Evolutionary conservation across 2,113 vertebrate species (phyloP).

Genomic region (Semicossyphus pulcher): DNA sequence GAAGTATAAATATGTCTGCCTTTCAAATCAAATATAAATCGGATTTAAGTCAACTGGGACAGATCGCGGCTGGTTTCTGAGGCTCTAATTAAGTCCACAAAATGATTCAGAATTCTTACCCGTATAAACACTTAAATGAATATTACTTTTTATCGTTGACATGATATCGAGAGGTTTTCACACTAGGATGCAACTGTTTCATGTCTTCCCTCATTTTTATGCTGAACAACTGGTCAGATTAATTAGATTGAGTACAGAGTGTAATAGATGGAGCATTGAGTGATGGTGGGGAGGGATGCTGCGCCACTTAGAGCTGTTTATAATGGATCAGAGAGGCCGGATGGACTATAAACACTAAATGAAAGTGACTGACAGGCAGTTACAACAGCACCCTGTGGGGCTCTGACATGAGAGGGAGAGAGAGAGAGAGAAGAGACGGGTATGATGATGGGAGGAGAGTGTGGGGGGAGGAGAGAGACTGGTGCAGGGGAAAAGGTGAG

Average conservation of each 20-base stretch:
- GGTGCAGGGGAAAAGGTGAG: background rate
- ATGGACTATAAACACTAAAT: constrained; percentile 64
- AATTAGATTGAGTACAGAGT: constrained; percentile 52
- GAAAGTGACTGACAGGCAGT: constrained; percentile 69
- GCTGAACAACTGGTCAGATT: constrained; percentile 45
- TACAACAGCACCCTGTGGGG: constrained; percentile 56
- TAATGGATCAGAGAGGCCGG: constrained; percentile 70
- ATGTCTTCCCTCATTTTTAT: constrained; percentile 39
- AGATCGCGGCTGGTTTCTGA: constrained; percentile 9
- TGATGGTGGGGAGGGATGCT: constrained; percentile 52
- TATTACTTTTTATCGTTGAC: background rate
- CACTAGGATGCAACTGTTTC: constrained; percentile 10
- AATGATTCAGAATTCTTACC: background rate
- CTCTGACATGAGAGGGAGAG: constrained; percentile 42
- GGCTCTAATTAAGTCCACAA: constrained; percentile 42
- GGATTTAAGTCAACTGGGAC: background rate
- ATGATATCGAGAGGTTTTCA: background rate
- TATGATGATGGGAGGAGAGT: background rate
- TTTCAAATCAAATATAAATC: constrained; percentile 46
- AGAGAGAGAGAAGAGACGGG: background rate
- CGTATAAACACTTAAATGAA: background rate
- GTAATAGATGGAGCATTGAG: constrained; percentile 48
- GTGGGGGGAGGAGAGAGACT: background rate
- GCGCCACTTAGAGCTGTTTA: constrained; percentile 68
- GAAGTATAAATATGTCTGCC: constrained; percentile 39